Conservation (phyloP, 2,888 invertebrate species). For the Patella depressa region DNA sequence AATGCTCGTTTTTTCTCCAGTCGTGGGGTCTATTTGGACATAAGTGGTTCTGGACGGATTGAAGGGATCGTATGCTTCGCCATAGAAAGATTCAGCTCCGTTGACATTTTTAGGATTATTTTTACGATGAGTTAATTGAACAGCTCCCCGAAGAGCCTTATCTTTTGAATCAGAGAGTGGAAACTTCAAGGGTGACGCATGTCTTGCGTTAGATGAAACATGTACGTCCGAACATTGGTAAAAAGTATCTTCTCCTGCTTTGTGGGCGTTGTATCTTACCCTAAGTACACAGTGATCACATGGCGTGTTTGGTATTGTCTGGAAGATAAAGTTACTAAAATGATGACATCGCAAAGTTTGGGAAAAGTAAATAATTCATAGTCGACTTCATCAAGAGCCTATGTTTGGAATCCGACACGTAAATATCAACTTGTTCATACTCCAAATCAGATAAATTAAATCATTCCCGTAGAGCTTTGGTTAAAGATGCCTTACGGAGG, state of each 20-base stretch:
- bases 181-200: constrained; percentile 4
- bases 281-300: constrained; percentile 53
- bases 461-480: too few relatives aligned
- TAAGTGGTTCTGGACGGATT: constrained; percentile 35
- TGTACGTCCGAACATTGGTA: constrained; percentile 49
- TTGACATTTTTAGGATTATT: not conserved
- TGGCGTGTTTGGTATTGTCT: constrained; percentile 45
- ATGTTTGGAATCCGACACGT: too few relatives aligned
- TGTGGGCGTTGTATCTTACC: constrained; percentile 49
- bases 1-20: constrained; percentile 32
- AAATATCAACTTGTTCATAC: too few relatives aligned
- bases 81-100: constrained; percentile 31
- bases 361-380: too few relatives aligned
- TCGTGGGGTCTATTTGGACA: constrained; percentile 33
- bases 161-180: not conserved
- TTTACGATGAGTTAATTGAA: not conserved
- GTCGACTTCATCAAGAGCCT: too few relatives aligned
- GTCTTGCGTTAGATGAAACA: constrained; percentile 28
- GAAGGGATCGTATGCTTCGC: constrained; percentile 44
- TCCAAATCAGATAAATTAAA: too few relatives aligned
- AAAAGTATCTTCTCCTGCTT: constrained; percentile 51
- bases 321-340: constrained; percentile 13
- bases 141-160: not conserved
- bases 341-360: too few relatives aligned
- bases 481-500: too few relatives aligned